Evolutionary conservation across 2,888 invertebrate species (phyloP).

Genomic region (Odontothrips loti): DNA sequence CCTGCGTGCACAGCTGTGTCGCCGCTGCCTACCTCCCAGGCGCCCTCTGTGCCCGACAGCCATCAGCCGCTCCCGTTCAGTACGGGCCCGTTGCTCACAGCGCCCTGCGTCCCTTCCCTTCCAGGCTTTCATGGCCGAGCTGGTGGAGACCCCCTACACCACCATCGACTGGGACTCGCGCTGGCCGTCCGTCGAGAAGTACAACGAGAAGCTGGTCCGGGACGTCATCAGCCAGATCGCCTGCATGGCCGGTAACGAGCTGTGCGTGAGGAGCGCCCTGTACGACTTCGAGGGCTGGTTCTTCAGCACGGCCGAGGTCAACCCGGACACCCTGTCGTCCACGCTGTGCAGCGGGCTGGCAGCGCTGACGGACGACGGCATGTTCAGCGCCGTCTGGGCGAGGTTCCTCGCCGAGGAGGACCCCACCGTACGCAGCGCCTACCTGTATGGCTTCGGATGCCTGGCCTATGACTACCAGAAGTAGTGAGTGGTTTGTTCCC

Average conservation of each 20-base stretch:
- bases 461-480: background rate
- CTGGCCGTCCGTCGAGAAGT: background rate
- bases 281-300: conserved; percentile 12
- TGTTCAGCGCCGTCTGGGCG: background rate
- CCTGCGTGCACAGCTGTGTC: background rate
- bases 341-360: background rate
- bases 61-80: no score
- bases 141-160: background rate
- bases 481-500: background rate
- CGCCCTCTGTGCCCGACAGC: no score
- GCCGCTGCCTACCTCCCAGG: no score
- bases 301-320: background rate
- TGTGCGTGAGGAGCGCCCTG: background rate
- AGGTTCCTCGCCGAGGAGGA: background rate
- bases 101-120: no score
- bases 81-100: no score
- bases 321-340: conserved; percentile 10
- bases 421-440: conserved; percentile 8
- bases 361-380: background rate
- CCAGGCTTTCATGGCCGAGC: background rate
- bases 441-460: conserved; percentile 2
- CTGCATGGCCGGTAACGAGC: background rate
- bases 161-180: background rate
- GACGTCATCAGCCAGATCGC: background rate
- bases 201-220: conserved; percentile 2